Evolutionary conservation across 2,888 invertebrate genomes (phyloP).

Genomic region (Leucophenga montana): DNA sequence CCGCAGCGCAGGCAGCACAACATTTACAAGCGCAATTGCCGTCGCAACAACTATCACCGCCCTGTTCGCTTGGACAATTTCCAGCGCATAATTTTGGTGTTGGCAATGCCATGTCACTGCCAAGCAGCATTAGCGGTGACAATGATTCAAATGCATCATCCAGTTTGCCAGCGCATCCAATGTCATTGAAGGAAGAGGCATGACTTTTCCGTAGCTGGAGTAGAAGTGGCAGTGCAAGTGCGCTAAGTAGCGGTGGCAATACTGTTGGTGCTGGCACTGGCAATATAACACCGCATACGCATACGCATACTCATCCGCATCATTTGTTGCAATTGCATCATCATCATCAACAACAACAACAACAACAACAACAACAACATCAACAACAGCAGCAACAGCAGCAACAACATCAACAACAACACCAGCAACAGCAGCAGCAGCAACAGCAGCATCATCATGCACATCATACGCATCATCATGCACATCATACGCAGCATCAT

Average conservation of each 20-base stretch:
- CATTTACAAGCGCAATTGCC: conserved; percentile 57
- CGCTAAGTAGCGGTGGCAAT: too few species aligned
- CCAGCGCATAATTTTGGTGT: conserved; percentile 67
- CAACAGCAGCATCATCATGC: too few species aligned
- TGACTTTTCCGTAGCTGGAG: conserved; percentile 90
- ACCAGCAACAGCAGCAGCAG: too few species aligned
- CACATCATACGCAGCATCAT: conserved; percentile 34
- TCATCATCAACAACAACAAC: conserved; percentile 38
- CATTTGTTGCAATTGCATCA: conserved; percentile 37
- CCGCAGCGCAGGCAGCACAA: conserved; percentile 73
- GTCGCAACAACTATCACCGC: conserved; percentile 60
- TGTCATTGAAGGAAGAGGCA: conserved; percentile 78
- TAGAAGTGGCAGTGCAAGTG: conserved; percentile 62
- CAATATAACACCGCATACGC: conserved; percentile 37
- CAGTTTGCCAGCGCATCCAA: conserved; percentile 67
- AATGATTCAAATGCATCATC: conserved; percentile 71
- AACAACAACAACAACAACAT: conserved; percentile 40
- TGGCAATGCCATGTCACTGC: conserved; percentile 67
- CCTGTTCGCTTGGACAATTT: conserved; percentile 63
- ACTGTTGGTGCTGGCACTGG: conserved; percentile 35
- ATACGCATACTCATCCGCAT: conserved; percentile 26
- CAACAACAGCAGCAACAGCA: too few species aligned
- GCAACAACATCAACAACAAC: too few species aligned
- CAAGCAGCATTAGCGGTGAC: conserved; percentile 71
- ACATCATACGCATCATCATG: conserved; percentile 26